Percentiles rank a stretch among this genome's conserved stretches.
phyloP scores from a whole-genome alignment of 2,888 invertebrate genomes.

The Alloplasta piceator region DNA sequence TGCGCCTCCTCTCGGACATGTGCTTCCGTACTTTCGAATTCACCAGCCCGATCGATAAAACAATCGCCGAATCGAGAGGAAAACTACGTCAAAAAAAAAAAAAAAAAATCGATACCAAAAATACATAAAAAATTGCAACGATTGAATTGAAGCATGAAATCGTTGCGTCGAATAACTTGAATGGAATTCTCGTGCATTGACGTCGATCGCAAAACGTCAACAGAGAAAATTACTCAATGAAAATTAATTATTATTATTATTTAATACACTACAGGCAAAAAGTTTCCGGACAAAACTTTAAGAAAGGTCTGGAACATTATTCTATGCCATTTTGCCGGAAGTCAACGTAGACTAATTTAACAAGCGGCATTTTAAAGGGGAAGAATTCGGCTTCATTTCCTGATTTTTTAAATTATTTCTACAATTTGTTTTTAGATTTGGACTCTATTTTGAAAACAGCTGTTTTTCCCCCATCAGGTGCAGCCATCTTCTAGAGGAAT shows the following conservation, averaged over 20 bases:
- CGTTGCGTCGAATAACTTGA: background rate
- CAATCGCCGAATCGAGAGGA: background rate
- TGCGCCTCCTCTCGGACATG: conserved; percentile 10
- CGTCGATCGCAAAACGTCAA: background rate
- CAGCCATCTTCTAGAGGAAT: too few relatives aligned
- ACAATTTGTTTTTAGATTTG: too few relatives aligned
- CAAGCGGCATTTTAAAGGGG: too few relatives aligned
- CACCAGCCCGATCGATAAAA: background rate
- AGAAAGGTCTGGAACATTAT: too few relatives aligned
- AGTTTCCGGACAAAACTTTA: too few relatives aligned
- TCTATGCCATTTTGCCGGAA: too few relatives aligned
- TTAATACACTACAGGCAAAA: background rate
- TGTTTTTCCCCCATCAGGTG: too few relatives aligned
- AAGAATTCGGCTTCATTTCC: too few relatives aligned
- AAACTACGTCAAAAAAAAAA: conserved; percentile 12
- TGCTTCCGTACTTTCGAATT: background rate
- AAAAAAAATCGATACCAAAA: background rate
- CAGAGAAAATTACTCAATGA: background rate
- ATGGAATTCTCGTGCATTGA: background rate
- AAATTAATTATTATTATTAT: background rate
- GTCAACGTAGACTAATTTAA: too few relatives aligned
- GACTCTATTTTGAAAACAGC: too few relatives aligned
- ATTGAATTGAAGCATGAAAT: too few relatives aligned
- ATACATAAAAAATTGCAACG: conserved; percentile 4
- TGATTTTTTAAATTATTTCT: too few relatives aligned